Evolutionary conservation across 2,797 vertebrate genomes (phyloP), one percentile per base, ranked within the genome.

Genomic region (Crocodylus rhombifer): DNA sequence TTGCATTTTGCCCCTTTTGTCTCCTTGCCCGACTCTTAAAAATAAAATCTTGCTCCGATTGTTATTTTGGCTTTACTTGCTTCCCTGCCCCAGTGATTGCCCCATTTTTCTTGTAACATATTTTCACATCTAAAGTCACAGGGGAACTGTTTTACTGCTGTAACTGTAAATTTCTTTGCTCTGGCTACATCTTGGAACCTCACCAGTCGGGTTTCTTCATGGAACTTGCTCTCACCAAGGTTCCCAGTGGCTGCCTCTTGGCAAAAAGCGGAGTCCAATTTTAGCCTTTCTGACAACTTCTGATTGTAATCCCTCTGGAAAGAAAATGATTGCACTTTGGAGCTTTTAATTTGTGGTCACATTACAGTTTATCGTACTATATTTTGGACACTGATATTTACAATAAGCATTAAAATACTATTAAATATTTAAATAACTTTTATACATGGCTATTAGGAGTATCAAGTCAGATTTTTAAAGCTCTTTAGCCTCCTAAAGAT

Each of bases 31-130:
- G 71, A 75, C 57, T 89, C 89, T 74, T 14, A 86, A 76, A 17
- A 90, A 69, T 78, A 82, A 65, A 51, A 16, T 67, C 23, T 58
- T 89, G 12, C 73, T 94, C 91, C 79, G 62, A 86, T 92, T 69
- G 82, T 87, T 78, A 75, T 33, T 73, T 94, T 87, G 10, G 51
- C 80, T 69, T 76, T 58, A 5, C 21, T 84, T 89, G n/a, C 63
- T 90, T 87, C 8, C 62, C 12, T 69, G 14, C 78, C 6, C 82
- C 20, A 17, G 33, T 30, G 33, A 21, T 30, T 67, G 16, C 18
- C 65, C 30, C 18, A 33, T 33, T 30, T 67, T 67, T 16, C 17
- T 67, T 67, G 65, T 67, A 64, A 64, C n/a, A 30, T 67, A 33
- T 67, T 11, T 33, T 67, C n/a, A 30, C 42, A 4, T 21, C 80